Percentiles rank a stretch among this genome's conserved stretches.
phyloP scores from a whole-genome alignment of 2,113 vertebrate species.

The Peromyscus polionotus region DNA sequence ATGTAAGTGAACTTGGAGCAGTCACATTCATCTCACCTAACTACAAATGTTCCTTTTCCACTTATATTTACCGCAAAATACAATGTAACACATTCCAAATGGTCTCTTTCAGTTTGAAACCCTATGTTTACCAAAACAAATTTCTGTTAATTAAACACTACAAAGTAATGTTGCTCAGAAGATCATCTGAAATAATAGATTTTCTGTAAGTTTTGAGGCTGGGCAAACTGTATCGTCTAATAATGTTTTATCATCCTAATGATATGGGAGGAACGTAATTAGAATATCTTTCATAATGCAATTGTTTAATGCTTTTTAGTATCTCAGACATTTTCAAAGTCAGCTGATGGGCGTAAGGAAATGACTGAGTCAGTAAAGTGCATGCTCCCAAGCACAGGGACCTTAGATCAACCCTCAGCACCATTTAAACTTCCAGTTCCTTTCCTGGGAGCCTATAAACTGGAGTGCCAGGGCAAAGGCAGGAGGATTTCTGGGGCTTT shows the following conservation, averaged over 20 bases:
- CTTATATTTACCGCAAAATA: neutral
- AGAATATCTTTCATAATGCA: neutral
- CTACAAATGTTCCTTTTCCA: neutral
- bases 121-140: neutral
- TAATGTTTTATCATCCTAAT: slow-evolving; percentile 49
- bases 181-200: neutral
- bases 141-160: slow-evolving; percentile 20
- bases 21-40: neutral
- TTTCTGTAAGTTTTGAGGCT: neutral
- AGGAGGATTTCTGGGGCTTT: neutral
- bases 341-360: neutral
- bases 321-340: neutral
- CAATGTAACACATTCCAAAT: neutral
- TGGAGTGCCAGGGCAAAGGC: neutral
- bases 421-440: neutral
- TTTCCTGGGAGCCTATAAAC: neutral
- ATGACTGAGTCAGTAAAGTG: neutral
- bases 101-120: neutral
- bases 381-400: neutral
- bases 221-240: neutral
- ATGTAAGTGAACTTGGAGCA: neutral
- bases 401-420: neutral
- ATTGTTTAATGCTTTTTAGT: slow-evolving; percentile 7
- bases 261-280: neutral
- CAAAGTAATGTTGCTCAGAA: neutral